These are phyloP conservation scores for Chloroceryle amazona DNA, from an alignment of 2,797 vertebrate genomes.

Conservation along the genomic window DNA sequence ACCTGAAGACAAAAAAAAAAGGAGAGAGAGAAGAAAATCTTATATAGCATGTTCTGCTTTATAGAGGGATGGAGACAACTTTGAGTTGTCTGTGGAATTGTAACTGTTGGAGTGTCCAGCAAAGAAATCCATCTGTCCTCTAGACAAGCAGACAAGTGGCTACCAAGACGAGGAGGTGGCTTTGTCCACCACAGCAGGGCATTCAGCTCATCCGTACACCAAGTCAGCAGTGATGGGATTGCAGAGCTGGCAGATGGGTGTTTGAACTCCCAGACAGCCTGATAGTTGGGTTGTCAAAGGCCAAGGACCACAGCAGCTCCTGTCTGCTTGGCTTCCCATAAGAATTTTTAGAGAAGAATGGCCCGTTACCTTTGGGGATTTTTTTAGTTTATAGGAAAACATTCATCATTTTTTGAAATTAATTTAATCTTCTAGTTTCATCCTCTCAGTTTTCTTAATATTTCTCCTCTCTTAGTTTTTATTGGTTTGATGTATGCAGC, in stretches of 20 bases:
- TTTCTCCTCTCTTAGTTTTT: not conserved
- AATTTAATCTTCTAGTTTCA: not conserved
- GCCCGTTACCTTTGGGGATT: not conserved
- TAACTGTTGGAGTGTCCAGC: not conserved
- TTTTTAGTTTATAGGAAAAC: not conserved
- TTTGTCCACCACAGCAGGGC: not conserved
- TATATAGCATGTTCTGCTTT: not conserved
- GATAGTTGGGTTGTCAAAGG: not conserved
- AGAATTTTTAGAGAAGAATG: not conserved
- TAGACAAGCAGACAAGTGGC: not conserved
- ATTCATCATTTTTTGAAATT: not conserved
- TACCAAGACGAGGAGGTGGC: not conserved
- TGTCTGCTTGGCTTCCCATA: not conserved
- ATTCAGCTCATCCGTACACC: fast-evolving
- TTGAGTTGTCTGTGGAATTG: not conserved
- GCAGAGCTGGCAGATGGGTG: not conserved
- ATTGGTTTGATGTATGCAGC: not conserved
- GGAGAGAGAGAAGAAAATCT: not conserved
- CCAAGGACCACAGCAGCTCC: not conserved
- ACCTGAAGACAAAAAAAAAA: not conserved
- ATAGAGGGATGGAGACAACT: not conserved
- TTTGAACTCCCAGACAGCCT: not conserved
- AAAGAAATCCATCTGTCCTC: not conserved
- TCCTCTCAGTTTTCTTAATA: not conserved
- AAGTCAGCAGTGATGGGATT: not conserved